Evolutionary conservation across 1,140 invertebrate species (phyloP).

Genomic region (Andrena cerasifolii): DNA sequence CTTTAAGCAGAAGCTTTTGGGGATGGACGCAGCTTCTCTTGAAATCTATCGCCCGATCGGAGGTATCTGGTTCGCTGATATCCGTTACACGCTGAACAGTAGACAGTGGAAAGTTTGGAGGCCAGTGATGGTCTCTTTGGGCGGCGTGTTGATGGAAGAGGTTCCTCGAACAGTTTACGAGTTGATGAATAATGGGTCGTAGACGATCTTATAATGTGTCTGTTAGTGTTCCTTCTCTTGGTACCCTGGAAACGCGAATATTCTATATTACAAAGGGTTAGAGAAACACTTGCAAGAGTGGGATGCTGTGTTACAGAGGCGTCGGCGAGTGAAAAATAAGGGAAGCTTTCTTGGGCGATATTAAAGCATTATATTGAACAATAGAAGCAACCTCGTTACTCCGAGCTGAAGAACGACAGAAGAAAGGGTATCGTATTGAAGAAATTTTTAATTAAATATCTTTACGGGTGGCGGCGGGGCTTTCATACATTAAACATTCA

Average conservation of each 20-base stretch:
- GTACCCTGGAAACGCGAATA: too few species aligned
- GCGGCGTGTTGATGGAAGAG: too few species aligned
- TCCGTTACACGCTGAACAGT: too few species aligned
- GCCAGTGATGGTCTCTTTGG: too few species aligned
- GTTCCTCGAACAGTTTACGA: too few species aligned
- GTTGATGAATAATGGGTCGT: too few species aligned
- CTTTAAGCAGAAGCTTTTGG: not conserved
- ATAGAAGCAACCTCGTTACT: not conserved
- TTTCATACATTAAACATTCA: constrained; percentile 6
- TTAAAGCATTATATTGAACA: not conserved
- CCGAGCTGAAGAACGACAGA: not conserved
- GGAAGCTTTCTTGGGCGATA: too few species aligned
- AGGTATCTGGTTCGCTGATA: too few species aligned
- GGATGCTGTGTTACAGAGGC: not conserved
- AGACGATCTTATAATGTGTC: too few species aligned
- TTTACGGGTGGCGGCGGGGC: too few species aligned
- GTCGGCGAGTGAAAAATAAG: not conserved
- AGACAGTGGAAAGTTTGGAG: too few species aligned
- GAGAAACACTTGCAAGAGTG: not conserved
- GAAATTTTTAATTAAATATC: constrained; percentile 45
- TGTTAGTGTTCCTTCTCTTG: too few species aligned
- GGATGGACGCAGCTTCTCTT: not conserved
- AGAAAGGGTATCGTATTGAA: not conserved
- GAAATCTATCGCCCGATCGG: constrained; percentile 6
- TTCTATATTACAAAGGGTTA: not conserved